These are phyloP conservation scores for Kuschelorhynchus macadamiae DNA, from an alignment of 2,888 invertebrate genomes.

Conservation along the genomic window DNA sequence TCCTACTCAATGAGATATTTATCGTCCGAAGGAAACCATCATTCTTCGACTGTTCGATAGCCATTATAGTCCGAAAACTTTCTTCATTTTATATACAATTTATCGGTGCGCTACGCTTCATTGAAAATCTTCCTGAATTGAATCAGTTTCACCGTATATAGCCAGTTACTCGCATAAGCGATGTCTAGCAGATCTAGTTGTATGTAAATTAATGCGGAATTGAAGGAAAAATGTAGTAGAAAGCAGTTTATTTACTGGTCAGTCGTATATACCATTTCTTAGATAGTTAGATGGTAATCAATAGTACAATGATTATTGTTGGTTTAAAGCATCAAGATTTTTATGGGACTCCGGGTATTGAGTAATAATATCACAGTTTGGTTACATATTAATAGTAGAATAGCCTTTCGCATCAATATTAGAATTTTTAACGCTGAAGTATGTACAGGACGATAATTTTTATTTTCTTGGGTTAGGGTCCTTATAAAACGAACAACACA, in stretches of 20 bases:
- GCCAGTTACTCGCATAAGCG: slow-evolving; percentile 29
- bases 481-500: no score
- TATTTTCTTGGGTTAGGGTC: no score
- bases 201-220: slow-evolving; percentile 5
- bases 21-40: neutral
- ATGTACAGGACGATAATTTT: no score
- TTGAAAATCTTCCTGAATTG: slow-evolving; percentile 39
- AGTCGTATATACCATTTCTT: neutral
- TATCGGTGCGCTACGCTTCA: slow-evolving; percentile 29
- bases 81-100: neutral
- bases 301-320: no score
- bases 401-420: no score
- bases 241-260: slow-evolving; percentile 2
- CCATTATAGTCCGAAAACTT: neutral
- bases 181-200: slow-evolving; percentile 5
- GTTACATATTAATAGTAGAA: no score
- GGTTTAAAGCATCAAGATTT: no score
- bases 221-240: slow-evolving; percentile 4
- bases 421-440: no score
- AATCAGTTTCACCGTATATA: slow-evolving; percentile 32
- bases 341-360: no score
- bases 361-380: no score
- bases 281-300: neutral
- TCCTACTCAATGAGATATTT: neutral
- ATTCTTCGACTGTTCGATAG: no score